Conservation (phyloP, 1,140 invertebrate genomes). For the Chlorops oryzae region DNA sequence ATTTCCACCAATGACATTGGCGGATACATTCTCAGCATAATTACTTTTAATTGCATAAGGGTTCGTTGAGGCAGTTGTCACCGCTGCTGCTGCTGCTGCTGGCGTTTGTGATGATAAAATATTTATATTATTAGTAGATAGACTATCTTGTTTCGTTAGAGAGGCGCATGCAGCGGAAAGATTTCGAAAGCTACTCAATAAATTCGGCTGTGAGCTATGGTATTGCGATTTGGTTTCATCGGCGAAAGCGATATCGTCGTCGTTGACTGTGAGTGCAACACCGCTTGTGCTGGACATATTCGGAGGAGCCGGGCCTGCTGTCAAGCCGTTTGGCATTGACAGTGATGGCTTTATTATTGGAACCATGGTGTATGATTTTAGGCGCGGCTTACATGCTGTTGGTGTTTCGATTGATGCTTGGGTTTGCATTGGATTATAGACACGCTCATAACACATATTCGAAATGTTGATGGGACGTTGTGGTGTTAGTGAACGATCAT, state of each 20-base stretch:
- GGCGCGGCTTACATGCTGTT: conserved; percentile 15
- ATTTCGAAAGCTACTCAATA: conserved; percentile 25
- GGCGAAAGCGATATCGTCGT: conserved; percentile 12
- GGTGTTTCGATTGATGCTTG: conserved; percentile 3
- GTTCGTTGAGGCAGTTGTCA: background rate
- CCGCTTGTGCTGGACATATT: conserved; percentile 2
- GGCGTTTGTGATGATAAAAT: too few relatives aligned
- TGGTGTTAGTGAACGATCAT: conserved; percentile 24
- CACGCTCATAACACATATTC: conserved; percentile 22
- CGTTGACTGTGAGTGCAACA: background rate
- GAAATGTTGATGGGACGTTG: conserved; percentile 38
- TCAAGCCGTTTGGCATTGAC: conserved; percentile 41
- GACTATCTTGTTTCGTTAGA: conserved; percentile 13
- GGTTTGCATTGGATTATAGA: too few relatives aligned
- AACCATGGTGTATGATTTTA: conserved; percentile 28
- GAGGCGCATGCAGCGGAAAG: too few relatives aligned
- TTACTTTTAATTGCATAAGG: conserved; percentile 2
- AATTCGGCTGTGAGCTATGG: conserved; percentile 41
- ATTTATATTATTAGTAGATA: conserved; percentile 26
- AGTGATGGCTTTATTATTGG: conserved; percentile 37
- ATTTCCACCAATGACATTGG: conserved; percentile 1
- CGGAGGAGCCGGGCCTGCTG: conserved; percentile 11
- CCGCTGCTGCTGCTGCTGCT: conserved; percentile 1
- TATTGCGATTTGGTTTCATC: conserved; percentile 21
- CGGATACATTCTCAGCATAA: conserved; percentile 4